Evolutionary conservation across 2,888 invertebrate genomes (phyloP), one percentile per base, ranked within the genome.

Genomic region (Polyploca ridens): DNA sequence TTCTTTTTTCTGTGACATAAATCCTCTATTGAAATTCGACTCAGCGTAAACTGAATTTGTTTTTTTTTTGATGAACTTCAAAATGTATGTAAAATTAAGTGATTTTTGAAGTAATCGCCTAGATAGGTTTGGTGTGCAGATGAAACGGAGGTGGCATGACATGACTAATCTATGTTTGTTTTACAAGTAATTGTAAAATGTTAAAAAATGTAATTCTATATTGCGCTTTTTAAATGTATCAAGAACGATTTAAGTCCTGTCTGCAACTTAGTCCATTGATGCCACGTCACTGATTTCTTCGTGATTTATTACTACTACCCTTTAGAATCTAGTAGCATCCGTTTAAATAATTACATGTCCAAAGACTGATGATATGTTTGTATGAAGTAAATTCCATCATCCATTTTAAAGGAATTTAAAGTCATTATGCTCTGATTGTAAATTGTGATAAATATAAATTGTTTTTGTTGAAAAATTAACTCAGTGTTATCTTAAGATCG

Each of bases 281-380:
- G 85, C 74, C 72, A 77, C 74, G 82, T 85, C 84, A 74, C 82
- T 86, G 90, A 88, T 90, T 84, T 76, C 71, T 66, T n/a, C 69
- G 73, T 88, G 89, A 90, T 90, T 87, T 82, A 90, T 90, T 80
- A 73, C 66, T 35, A 66, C 70, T 70, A 70, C 69, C 66, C 67
- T 66, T 70, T 69, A 73, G 68, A 72, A 77, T 77, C 75, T 77
- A 81, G 27, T 82, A 79, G 77, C 81, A 82, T 80, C 78, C 81
- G 83, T 84, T 86, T 78, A 77, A 83, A 82, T 87, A 87, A 90
- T 89, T 88, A 88, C 80, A 67, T 73, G 77, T 72, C 71, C 68
- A 72, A 82, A 79, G 82, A 82, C 72, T 69, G 74, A 82, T 82
- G 77, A 69, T 77, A 60, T 67, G 66, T 62, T 64, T 61, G 62